Percentiles rank a stretch among this genome's conserved stretches.
Conservation (phyloP, 2,113 vertebrate genomes). For the Platycercus adscitus region DNA sequence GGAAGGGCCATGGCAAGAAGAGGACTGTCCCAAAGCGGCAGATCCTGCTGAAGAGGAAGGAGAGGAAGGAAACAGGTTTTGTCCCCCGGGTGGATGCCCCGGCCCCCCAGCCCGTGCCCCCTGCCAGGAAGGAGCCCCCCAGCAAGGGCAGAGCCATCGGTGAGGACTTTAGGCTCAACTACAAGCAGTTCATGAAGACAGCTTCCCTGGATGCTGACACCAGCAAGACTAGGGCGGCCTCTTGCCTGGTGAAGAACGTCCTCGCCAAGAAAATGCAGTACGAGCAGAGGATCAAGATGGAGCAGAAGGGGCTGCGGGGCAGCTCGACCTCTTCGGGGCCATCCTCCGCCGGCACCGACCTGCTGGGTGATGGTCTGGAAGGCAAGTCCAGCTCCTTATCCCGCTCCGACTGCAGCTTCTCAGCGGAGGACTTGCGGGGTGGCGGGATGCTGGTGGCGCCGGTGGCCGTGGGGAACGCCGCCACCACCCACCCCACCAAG, state of each 20-base stretch:
- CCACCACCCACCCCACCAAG: slow-evolving; percentile 29
- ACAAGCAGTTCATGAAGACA: slow-evolving; percentile 81
- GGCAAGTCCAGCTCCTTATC: slow-evolving; percentile 73
- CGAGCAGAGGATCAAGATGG: slow-evolving; percentile 69
- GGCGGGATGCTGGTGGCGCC: neutral
- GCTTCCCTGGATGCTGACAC: slow-evolving; percentile 81
- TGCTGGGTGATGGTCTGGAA: slow-evolving; percentile 41
- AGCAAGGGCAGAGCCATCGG: slow-evolving; percentile 16
- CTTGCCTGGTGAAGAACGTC: slow-evolving; percentile 87
- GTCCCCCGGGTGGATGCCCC: slow-evolving; percentile 55
- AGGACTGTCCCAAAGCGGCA: slow-evolving; percentile 94
- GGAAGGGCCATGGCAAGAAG: slow-evolving; percentile 68
- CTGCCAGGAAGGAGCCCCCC: slow-evolving; percentile 14
- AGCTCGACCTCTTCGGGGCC: slow-evolving; percentile 58
- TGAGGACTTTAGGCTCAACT: slow-evolving; percentile 67
- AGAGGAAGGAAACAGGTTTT: slow-evolving; percentile 71
- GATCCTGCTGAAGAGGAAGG: slow-evolving; percentile 88
- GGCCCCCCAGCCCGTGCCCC: neutral
- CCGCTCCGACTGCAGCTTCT: slow-evolving; percentile 77
- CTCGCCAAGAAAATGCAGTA: slow-evolving; percentile 90
- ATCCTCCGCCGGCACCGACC: slow-evolving; percentile 28
- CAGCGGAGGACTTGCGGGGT: slow-evolving; percentile 63
- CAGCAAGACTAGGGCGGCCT: slow-evolving; percentile 83
- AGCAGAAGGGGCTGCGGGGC: slow-evolving; percentile 50
- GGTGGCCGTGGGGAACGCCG: neutral